These are phyloP conservation scores for Pemphredon lugubris DNA, from an alignment of 2,888 invertebrate species.

Conservation along the genomic window DNA sequence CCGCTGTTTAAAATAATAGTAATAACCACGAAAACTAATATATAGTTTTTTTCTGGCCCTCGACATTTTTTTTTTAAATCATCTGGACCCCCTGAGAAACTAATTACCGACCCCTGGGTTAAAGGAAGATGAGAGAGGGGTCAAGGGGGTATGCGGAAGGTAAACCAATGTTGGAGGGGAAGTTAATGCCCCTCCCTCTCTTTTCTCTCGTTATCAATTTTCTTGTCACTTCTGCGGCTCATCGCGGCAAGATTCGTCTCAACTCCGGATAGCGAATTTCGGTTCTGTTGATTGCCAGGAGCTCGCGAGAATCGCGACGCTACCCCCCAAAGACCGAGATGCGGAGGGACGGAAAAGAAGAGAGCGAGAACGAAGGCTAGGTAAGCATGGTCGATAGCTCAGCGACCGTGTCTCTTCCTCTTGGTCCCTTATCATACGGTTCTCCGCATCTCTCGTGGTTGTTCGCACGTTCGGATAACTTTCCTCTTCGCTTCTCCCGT, in stretches of 20 bases:
- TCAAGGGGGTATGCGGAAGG: not conserved
- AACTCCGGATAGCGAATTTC: constrained; percentile 32
- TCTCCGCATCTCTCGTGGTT: not conserved
- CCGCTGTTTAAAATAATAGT: too few species aligned
- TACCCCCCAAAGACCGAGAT: constrained; percentile 37
- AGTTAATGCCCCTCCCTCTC: constrained; percentile 68
- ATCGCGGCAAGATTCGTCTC: constrained; percentile 32
- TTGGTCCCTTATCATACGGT: constrained; percentile 1
- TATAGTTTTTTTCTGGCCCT: too few species aligned
- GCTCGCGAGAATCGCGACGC: constrained; percentile 9
- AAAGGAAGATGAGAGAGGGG: too few species aligned
- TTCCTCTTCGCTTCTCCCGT: constrained; percentile 12
- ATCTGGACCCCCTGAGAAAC: too few species aligned
- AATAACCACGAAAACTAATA: too few species aligned
- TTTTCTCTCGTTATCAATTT: constrained; percentile 68
- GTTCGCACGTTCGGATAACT: not conserved
- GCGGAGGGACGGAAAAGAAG: constrained; percentile 15
- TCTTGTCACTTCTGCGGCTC: constrained; percentile 56
- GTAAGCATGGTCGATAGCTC: constrained; percentile 53
- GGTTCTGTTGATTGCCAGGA: constrained; percentile 49
- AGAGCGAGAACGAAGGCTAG: constrained; percentile 35
- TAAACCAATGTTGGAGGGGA: constrained; percentile 52
- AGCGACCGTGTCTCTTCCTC: constrained; percentile 12
- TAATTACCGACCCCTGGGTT: too few species aligned
- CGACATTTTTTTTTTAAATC: too few species aligned